These are phyloP conservation scores for Muschampia plurimacula DNA, from an alignment of 2,888 invertebrate genomes.

Conservation along the genomic window DNA sequence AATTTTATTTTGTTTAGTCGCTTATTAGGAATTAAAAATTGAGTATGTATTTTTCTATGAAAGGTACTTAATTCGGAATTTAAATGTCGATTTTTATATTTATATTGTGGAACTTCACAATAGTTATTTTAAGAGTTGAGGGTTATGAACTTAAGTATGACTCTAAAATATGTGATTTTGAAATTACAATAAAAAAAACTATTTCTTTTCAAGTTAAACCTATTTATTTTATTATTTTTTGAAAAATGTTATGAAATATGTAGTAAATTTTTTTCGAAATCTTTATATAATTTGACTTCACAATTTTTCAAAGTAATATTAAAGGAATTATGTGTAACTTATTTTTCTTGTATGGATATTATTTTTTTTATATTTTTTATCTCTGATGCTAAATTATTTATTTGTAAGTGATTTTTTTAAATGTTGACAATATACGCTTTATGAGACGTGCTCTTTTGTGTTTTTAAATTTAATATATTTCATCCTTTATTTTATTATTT, in stretches of 20 bases:
- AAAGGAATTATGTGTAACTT: slow-evolving; percentile 29
- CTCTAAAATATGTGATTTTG: not conserved
- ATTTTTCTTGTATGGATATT: slow-evolving; percentile 38
- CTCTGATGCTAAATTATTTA: slow-evolving; percentile 65
- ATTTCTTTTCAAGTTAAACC: not conserved
- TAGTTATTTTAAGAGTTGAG: not conserved
- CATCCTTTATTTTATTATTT: not conserved
- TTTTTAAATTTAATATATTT: slow-evolving; percentile 45
- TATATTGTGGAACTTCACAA: not conserved
- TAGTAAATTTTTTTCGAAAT: not conserved
- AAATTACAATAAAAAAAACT: not conserved
- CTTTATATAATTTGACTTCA: not conserved
- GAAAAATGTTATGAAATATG: not conserved
- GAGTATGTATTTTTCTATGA: slow-evolving; percentile 31
- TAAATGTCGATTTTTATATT: not conserved
- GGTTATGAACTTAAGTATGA: not conserved
- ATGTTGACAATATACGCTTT: slow-evolving; percentile 81
- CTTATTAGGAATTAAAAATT: slow-evolving; percentile 4
- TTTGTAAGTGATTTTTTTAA: slow-evolving; percentile 69
- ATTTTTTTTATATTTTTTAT: slow-evolving; percentile 48
- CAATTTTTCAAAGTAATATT: slow-evolving; percentile 5
- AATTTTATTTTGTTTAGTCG: not conserved
- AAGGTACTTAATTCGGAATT: slow-evolving; percentile 21
- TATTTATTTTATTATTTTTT: not conserved
- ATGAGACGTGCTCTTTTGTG: slow-evolving; percentile 58